A percentile compares a stretch with the other conserved stretches of the same genome.
These are phyloP conservation scores for Erannis defoliaria DNA, from an alignment of 2,888 invertebrate genomes.

Conservation along the genomic window DNA sequence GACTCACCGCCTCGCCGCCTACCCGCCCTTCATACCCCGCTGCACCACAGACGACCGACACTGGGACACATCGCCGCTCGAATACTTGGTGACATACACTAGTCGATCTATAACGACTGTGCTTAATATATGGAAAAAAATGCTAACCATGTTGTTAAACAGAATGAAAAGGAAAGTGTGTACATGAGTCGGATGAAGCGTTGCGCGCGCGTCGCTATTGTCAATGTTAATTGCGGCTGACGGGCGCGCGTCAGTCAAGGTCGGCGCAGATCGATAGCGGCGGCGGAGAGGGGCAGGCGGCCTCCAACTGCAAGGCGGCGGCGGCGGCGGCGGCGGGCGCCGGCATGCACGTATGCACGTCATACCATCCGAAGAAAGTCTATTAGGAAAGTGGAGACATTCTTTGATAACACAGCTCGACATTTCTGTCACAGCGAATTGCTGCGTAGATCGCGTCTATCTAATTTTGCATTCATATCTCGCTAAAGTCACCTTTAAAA, in stretches of 20 bases:
- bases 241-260: conserved; percentile 77
- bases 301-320: conserved; percentile 56
- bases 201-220: conserved; percentile 76
- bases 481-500: conserved; percentile 41
- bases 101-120: conserved; percentile 15
- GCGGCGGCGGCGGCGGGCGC: conserved; percentile 54
- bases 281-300: conserved; percentile 57
- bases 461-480: conserved; percentile 42
- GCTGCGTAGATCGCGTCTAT: conserved; percentile 53
- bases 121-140: conserved; percentile 22
- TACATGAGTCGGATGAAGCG: conserved; percentile 52
- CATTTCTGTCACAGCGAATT: conserved; percentile 52
- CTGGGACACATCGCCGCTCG: conserved; percentile 25
- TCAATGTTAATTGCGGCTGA: conserved; percentile 77
- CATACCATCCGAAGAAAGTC: conserved; percentile 73
- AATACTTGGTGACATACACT: conserved; percentile 25
- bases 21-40: conserved; percentile 51
- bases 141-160: conserved; percentile 35
- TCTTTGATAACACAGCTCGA: conserved; percentile 66
- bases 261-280: conserved; percentile 75
- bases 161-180: conserved; percentile 67
- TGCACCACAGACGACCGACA: conserved; percentile 45
- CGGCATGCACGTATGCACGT: conserved; percentile 69
- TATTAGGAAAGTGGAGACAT: conserved; percentile 77
- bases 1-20: conserved; percentile 66